These are phyloP conservation scores for Trichogramma evanescens DNA, from an alignment of 2,888 invertebrate genomes.

Conservation along the genomic window DNA sequence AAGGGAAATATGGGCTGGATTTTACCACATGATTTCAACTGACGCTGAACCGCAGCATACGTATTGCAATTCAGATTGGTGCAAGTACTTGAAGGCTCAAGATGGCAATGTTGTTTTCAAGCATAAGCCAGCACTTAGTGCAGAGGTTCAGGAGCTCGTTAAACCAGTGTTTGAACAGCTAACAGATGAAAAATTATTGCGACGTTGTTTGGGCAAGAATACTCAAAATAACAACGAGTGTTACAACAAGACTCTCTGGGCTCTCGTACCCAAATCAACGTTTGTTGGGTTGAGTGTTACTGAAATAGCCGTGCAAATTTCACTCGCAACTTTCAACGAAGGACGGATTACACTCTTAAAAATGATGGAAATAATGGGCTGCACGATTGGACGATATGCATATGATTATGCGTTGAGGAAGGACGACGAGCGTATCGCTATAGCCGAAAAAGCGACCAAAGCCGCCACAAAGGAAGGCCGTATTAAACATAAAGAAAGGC, in stretches of 20 bases:
- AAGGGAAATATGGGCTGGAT: slow-evolving; percentile 5
- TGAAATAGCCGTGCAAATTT: slow-evolving; percentile 7
- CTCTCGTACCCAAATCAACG: slow-evolving; percentile 12
- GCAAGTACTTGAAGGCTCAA: slow-evolving; percentile 10
- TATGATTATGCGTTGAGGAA: background rate
- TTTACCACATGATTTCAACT: slow-evolving; percentile 7
- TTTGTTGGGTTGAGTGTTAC: slow-evolving; percentile 8
- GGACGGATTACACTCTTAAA: background rate
- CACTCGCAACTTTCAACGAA: background rate
- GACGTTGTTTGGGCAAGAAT: slow-evolving; percentile 7
- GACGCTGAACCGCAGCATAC: slow-evolving; percentile 6
- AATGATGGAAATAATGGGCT: background rate
- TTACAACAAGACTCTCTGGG: slow-evolving; percentile 12
- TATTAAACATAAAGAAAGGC: background rate
- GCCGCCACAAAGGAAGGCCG: background rate
- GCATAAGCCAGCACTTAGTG: slow-evolving; percentile 9
- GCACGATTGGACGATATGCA: background rate
- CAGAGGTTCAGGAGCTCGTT: slow-evolving; percentile 5
- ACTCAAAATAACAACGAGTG: slow-evolving; percentile 18
- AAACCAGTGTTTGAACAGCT: slow-evolving; percentile 9
- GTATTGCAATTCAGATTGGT: slow-evolving; percentile 9
- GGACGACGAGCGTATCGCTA: background rate
- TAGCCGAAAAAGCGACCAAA: background rate
- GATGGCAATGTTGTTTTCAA: background rate
- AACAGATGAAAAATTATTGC: slow-evolving; percentile 2